These are phyloP conservation scores for Dendronephthya gigantea DNA, from an alignment of 64 coral and sea anemone genomes.

Conservation along the genomic window DNA sequence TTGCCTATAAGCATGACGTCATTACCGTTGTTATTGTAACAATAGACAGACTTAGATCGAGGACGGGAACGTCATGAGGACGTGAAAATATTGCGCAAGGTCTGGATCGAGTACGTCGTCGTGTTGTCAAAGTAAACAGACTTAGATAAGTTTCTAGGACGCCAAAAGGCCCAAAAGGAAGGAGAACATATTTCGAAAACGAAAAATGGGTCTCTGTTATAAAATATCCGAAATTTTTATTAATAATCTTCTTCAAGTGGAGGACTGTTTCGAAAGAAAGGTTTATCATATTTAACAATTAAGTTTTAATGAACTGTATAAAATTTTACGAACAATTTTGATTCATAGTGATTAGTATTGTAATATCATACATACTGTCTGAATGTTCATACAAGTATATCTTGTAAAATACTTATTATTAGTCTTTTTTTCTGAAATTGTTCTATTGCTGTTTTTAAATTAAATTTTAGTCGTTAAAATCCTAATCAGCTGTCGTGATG, in stretches of 20 bases:
- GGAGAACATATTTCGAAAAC: background rate
- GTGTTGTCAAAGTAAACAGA: background rate
- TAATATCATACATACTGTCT: too few relatives aligned
- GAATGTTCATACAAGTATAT: background rate
- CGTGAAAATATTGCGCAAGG: background rate
- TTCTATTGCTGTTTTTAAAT: background rate
- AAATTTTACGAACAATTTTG: too few relatives aligned
- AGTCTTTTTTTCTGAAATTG: background rate
- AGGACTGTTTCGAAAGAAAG: background rate
- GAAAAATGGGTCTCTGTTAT: background rate
- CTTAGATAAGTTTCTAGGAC: background rate
- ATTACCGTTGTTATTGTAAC: too few relatives aligned
- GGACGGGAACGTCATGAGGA: background rate
- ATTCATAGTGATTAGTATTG: background rate
- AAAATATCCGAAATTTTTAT: background rate
- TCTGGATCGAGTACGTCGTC: background rate
- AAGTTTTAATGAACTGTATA: background rate
- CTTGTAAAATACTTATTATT: background rate
- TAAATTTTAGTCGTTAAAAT: background rate
- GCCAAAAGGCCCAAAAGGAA: background rate
- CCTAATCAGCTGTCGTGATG: background rate
- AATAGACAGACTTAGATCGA: slow-evolving; percentile 12
- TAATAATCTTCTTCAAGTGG: background rate
- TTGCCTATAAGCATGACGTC: too few relatives aligned
- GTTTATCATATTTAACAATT: too few relatives aligned